phyloP scores from a whole-genome alignment of 2,888 invertebrate species.

The Drosophila rellima region DNA sequence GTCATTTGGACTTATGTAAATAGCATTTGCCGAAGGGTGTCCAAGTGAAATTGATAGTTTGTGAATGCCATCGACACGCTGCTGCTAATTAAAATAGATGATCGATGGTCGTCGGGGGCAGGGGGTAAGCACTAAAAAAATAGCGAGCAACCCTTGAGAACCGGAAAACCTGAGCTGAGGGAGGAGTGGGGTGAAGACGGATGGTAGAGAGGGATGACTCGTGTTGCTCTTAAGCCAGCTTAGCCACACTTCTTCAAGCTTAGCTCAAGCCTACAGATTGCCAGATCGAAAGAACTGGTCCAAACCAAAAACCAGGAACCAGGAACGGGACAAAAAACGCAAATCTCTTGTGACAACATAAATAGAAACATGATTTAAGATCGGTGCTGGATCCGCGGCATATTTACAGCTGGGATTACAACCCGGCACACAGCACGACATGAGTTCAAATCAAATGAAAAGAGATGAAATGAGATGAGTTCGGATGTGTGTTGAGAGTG shows the following conservation, averaged over 20 bases:
- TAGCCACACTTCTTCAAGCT: slow-evolving; percentile 69
- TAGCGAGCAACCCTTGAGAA: slow-evolving; percentile 71
- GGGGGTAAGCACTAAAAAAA: slow-evolving; percentile 48
- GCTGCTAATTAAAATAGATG: slow-evolving; percentile 81
- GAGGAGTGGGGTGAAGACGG: neutral
- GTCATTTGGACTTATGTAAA: slow-evolving; percentile 73
- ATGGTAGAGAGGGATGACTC: slow-evolving; percentile 15
- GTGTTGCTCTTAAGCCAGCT: slow-evolving; percentile 71
- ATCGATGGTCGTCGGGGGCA: slow-evolving; percentile 59
- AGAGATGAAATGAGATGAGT: slow-evolving; percentile 20
- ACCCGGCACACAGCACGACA: slow-evolving; percentile 46
- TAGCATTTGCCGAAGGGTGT: slow-evolving; percentile 62
- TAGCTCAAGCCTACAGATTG: slow-evolving; percentile 13
- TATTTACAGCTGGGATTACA: slow-evolving; percentile 85
- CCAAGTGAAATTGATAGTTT: slow-evolving; percentile 80
- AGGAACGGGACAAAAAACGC: slow-evolving; percentile 54
- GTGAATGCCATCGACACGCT: slow-evolving; percentile 80
- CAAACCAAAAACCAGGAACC: neutral
- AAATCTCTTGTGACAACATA: slow-evolving; percentile 85
- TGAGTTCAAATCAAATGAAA: slow-evolving; percentile 25
- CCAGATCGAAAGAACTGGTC: slow-evolving; percentile 20
- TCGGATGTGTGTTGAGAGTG: slow-evolving; percentile 23
- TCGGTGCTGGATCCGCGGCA: slow-evolving; percentile 81
- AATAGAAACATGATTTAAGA: slow-evolving; percentile 85
- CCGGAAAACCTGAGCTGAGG: slow-evolving; percentile 20